Conservation (phyloP, 2,113 vertebrate species). For the Tor tambroides region DNA sequence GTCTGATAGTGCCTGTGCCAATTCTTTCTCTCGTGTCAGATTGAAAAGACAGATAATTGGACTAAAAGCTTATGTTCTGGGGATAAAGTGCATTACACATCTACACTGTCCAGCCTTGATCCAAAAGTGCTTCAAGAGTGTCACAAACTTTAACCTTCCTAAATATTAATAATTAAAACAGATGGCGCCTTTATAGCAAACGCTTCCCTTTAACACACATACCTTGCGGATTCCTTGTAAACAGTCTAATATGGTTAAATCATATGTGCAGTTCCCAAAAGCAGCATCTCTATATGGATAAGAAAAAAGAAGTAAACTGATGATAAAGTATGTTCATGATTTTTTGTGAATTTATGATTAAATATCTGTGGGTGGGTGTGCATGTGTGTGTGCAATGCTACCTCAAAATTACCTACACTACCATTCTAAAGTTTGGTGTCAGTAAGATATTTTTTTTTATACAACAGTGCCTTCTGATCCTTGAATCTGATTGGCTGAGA, state of each 20-base stretch:
- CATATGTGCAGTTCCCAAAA: constrained; percentile 87
- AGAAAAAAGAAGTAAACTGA: not conserved
- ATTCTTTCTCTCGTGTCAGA: not conserved
- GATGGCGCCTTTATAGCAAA: not conserved
- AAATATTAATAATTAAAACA: not conserved
- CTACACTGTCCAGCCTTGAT: not conserved
- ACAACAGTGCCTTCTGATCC: too few species aligned
- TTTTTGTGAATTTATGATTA: too few species aligned
- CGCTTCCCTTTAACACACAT: constrained; percentile 50
- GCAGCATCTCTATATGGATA: constrained; percentile 84
- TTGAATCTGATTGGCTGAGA: too few species aligned
- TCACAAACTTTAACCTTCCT: not conserved
- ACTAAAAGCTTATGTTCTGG: constrained; percentile 52
- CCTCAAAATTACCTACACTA: too few species aligned
- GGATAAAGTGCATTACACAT: not conserved
- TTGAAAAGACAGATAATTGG: constrained; percentile 47
- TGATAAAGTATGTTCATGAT: not conserved
- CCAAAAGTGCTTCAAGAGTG: not conserved
- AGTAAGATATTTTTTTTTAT: too few species aligned
- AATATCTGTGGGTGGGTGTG: too few species aligned
- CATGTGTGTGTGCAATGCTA: too few species aligned
- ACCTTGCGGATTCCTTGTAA: constrained; percentile 92
- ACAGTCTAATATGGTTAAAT: constrained; percentile 89
- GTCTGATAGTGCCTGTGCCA: not conserved
- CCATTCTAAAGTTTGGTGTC: too few species aligned